Evolutionary conservation across 2,797 vertebrate genomes (phyloP), one percentile per base, ranked within the genome.

Genomic region (Crenuchus spilurus): DNA sequence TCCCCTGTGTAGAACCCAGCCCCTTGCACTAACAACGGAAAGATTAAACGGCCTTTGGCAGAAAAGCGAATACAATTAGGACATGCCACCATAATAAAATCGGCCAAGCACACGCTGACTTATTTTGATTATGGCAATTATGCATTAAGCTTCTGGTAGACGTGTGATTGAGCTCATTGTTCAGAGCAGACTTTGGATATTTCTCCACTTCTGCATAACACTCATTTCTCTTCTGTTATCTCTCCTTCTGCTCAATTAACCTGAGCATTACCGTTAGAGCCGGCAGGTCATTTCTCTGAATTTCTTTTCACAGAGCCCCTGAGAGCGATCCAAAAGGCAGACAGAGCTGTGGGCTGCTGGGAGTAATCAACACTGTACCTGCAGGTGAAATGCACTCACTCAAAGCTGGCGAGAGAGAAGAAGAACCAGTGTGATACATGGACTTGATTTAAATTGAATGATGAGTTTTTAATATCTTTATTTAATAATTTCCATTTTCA

Each of bases 241-340:
- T 75, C 13, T 69, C 26, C 11, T 58, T 51, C 4, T 70, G n/a
- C 51, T 72, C 44, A 18, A 5, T 70, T 73, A 22, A 63, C 49
- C 67, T 60, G 61, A 26, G 35, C 18, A 24, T 55, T 70, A 18
- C 66, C 16, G 58, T 35, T 58, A 70, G 13, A 52, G 49, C 76
- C 76, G 79, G 46, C 28, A 1, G 3, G 51, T 52, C 14, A 54
- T 69, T 49, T 77, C 14, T 85, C 9, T 78, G n/a, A 69, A 68
- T 68, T 84, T 44, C 77, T 85, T 8, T 80, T 77, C 79, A 57
- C 71, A 92, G 90, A 74, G 70, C 67, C 3, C 0, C 20, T 0
- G 74, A 68, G 37, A 79, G 10, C 9, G 63, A 39, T 16, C 11
- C 78, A 0, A 77, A 4, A 57, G 75, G 48, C 22, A 54, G 37